Evolutionary conservation across 2,888 invertebrate genomes (phyloP), one percentile per base, ranked within the genome.

Genomic region (Dyspetes luteomarginatus): DNA sequence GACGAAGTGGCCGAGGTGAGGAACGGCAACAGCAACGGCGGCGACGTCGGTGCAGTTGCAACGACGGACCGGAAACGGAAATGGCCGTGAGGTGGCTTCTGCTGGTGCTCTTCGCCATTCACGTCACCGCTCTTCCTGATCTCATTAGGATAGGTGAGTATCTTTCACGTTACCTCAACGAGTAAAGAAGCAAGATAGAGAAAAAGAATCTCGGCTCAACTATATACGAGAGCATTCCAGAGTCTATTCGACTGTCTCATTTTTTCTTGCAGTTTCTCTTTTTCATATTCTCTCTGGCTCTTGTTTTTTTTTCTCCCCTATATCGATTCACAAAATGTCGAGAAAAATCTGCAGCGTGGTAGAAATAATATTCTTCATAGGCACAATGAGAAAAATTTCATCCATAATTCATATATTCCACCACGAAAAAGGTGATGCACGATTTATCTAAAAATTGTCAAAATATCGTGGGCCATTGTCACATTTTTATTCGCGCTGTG

Each of bases 61-160:
- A 81, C 81, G 69, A 74, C 81, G 80, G 75, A 79, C 87, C 88
- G 86, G 87, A 89, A 88, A 84, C 88, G 88, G 87, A 90, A 88
- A 90, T 90, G 90, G 89, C 90, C 86, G 86, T 88, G 75, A 88
- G 88, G 87, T 90, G 89, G 89, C 85, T 90, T 83, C 85, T 90
- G 83, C 85, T 90, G 84, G 87, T 87, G 85, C 87, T 88, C 84
- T 85, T 88, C 85, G 87, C 85, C 85, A 87, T 86, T 84, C 85
- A 86, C 83, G 86, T 87, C 81, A 85, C 86, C 85, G 90, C 91
- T 82, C 90, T 93, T 85, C 93, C 93, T 83, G 93, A 93, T 86
- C 91, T 93, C 85, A 93, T 93, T 88, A 92, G 93, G 86, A 93
- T 93, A 90, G 93, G 93, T 93, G 88, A 93, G 92, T 89, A 86